Evolutionary conservation across 2,797 vertebrate species (phyloP), one percentile per base, ranked within the genome.

Genomic region (Manis crassicaudata): DNA sequence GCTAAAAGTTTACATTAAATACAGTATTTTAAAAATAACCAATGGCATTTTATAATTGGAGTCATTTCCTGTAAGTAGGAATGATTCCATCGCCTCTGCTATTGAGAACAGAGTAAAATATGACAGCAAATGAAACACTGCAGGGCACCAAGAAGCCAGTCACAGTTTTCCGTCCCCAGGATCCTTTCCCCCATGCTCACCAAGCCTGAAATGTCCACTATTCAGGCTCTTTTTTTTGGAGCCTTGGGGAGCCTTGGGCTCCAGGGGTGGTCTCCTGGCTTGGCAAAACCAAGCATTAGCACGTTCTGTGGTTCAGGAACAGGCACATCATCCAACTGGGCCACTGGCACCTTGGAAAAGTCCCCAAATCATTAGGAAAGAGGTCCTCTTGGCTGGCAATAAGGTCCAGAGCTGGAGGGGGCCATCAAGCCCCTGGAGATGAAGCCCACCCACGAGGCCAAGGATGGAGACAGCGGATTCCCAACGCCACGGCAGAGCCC

Each of bases 401-500:
- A 67, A 63, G 13, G 21, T 54, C 7, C 12, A 16, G 50, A 86
- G 77, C 43, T 81, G 81, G 54, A 77, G 10, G 8, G 5, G 7
- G 14, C 8, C 40, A 6, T 43, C 8, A 1, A 84, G 4, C 25
- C 40, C 25, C 0, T 35, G 76, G 40, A 75, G 29, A 60, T 52
- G 25, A 67, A 73, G 56, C 6, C 63, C 35, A 2, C 14, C 32
- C 13, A 27, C 32, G 68, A 62, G 14, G n/a, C 16, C 25, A 18
- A 40, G 43, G 37, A 58, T 1, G 14, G 46, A 75, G 35, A 58
- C 9, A 63, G 52, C 2, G 40, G 46, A 7, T 54, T 37, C 11
- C 2, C 56, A 35, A 14, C 1, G 37, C 5, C 21, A 13, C 1
- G 5, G 13, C 2, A 21, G 62, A 82, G 3, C 16, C 12, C 8